phyloP scores from a whole-genome alignment of 1,140 invertebrate species.

The Zaprionus ornatus region DNA sequence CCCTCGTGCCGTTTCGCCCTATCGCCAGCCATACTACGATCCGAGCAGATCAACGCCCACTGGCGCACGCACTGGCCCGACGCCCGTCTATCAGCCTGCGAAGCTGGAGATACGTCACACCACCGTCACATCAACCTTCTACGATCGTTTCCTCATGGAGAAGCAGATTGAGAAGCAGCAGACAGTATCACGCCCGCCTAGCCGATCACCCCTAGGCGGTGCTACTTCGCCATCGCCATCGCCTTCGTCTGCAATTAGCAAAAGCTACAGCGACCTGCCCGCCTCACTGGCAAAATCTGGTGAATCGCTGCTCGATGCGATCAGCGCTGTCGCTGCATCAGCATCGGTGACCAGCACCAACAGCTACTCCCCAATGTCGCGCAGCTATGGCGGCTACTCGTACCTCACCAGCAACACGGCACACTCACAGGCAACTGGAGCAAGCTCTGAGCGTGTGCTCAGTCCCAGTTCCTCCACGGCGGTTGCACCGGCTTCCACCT shows the following conservation, averaged over 20 bases:
- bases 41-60: slow-evolving; percentile 45
- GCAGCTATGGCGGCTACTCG: slow-evolving; percentile 58
- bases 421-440: neutral
- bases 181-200: slow-evolving; percentile 62
- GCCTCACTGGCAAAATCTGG: slow-evolving; percentile 21
- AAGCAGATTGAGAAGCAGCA: slow-evolving; percentile 76
- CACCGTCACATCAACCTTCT: slow-evolving; percentile 82
- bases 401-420: slow-evolving; percentile 27
- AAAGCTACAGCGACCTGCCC: slow-evolving; percentile 63
- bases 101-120: slow-evolving; percentile 82
- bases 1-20: slow-evolving; percentile 65
- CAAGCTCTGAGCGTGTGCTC: slow-evolving; percentile 10
- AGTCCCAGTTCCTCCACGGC: slow-evolving; percentile 13
- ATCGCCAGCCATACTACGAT: slow-evolving; percentile 65
- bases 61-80: slow-evolving; percentile 7
- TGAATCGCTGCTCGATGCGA: slow-evolving; percentile 2
- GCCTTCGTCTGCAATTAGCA: slow-evolving; percentile 58
- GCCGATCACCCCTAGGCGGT: slow-evolving; percentile 60
- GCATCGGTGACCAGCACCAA: slow-evolving; percentile 17
- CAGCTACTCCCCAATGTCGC: slow-evolving; percentile 51
- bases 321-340: slow-evolving; percentile 6
- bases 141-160: slow-evolving; percentile 80
- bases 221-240: slow-evolving; percentile 65
- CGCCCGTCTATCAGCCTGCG: slow-evolving; percentile 71
- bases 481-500: neutral